A percentile compares a stretch with the other conserved stretches of the same genome.
Conservation (phyloP, 2,888 invertebrate species). For the Gnatocerus cornutus region DNA sequence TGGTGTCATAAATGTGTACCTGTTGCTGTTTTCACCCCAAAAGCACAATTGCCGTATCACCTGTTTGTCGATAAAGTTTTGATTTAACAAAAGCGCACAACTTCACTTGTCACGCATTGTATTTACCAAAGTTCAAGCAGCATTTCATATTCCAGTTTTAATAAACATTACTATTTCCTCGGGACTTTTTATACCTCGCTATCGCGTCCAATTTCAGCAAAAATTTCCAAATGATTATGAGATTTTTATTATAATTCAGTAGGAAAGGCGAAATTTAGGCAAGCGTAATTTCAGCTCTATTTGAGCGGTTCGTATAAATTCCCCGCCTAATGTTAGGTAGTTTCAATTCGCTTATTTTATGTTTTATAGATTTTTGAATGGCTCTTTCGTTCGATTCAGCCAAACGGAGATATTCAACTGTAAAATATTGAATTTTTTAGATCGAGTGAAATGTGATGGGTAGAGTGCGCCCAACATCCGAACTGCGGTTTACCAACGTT, state of each 20-base stretch:
- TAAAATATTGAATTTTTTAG: constrained; percentile 32
- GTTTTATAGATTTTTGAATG: constrained; percentile 27
- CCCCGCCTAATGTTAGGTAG: constrained; percentile 21
- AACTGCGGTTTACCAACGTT: constrained; percentile 12
- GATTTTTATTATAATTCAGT: constrained; percentile 31
- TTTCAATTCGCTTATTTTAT: constrained; percentile 42
- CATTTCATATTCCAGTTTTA: neutral
- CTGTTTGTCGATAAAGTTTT: constrained; percentile 10
- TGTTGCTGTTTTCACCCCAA: constrained; percentile 12
- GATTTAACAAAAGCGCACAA: neutral
- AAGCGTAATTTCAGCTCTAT: constrained; percentile 26
- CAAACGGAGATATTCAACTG: constrained; percentile 13
- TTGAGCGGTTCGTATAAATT: constrained; percentile 36
- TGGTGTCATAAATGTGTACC: neutral
- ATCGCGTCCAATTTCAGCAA: constrained; percentile 23
- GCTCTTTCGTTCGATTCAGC: constrained; percentile 32
- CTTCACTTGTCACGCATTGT: constrained; percentile 6
- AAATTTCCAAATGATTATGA: constrained; percentile 27
- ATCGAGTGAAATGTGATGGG: constrained; percentile 21
- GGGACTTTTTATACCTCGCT: neutral
- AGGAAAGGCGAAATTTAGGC: constrained; percentile 11
- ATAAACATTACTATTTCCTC: constrained; percentile 8
- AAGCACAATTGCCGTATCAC: constrained; percentile 9
- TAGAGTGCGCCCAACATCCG: neutral
- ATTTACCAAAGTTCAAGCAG: neutral